Base-by-base conservation (phyloP, 2,888 invertebrate genomes). In the Ectemnius cavifrons region DNA sequence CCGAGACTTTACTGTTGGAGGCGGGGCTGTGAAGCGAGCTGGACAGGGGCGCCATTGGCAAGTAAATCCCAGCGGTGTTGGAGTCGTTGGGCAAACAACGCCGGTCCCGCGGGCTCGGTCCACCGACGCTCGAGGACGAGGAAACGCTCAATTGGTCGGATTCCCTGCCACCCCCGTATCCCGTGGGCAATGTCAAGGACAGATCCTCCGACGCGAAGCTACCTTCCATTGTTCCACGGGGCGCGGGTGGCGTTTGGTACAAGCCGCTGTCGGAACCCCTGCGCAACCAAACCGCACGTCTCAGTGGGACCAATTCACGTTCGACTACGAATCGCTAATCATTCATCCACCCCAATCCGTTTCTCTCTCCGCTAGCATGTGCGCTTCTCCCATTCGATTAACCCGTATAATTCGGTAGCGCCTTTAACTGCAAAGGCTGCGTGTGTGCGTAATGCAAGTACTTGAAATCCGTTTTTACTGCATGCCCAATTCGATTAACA, bases 81-180 rank as follows among this genome's bases (percentile, higher is more conserved):
- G 90, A 89, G 84, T 91, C 91, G 84, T 92, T 92, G 79, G 92
- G 92, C 78, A 93, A 88, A 86, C 92, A 91, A 76, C 91, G 91
- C 63, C 91, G 88, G 73, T 91, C 91, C 79, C 91, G 89, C 63
- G 91, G 91, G 79, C 91, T 91, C 57, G 92, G 92, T 67, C 93
- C 93, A 58, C 92, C 92, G 71, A 92, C 91, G 87, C 94, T 94
- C 66, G 94, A 94, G 18, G 93, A 92, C 3, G 93, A 93, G 56
- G 93, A 93, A 75, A 94, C 91, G 88, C 94, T 94, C 86, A 94
- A 92, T 88, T 93, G 93, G 86, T 94, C 94, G 46, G 92, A 92
- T 84, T 94, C 94, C 75, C 93, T 91, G 75, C 91, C 84, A 74
- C 85, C 91, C 63, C 91, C 91, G 83, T 92, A 92, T 80, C 92